Conservation (phyloP, 2,888 invertebrate genomes). For the Cheilosia scutellata region DNA sequence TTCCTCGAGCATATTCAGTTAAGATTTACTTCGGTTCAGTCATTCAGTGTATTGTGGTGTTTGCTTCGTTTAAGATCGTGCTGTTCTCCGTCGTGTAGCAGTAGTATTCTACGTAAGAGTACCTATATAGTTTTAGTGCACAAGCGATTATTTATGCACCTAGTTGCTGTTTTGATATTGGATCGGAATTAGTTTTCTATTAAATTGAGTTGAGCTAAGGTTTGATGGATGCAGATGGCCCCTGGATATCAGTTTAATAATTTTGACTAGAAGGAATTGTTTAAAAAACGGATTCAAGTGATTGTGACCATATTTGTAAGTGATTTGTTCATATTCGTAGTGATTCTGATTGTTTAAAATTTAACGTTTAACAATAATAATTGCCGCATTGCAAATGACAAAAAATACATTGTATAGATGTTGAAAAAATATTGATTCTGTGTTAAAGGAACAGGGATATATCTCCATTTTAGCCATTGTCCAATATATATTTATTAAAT, state of each 20-base stretch:
- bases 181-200: slow-evolving; percentile 38
- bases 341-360: not conserved
- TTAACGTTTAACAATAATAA: not conserved
- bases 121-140: not conserved
- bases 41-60: slow-evolving; percentile 14
- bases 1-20: slow-evolving; percentile 65
- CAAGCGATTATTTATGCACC: slow-evolving; percentile 18
- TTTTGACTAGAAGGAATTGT: slow-evolving; percentile 16
- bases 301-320: slow-evolving; percentile 31
- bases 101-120: slow-evolving; percentile 49
- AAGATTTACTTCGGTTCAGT: slow-evolving; percentile 63
- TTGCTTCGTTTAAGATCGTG: slow-evolving; percentile 64
- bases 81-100: slow-evolving; percentile 38
- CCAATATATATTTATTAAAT: too few species aligned
- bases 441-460: too few species aligned
- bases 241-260: slow-evolving; percentile 5
- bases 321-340: not conserved
- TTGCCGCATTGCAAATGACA: too few species aligned
- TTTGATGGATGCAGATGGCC: slow-evolving; percentile 33
- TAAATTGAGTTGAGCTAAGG: not conserved
- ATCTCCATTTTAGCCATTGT: too few species aligned
- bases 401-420: too few species aligned
- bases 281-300: slow-evolving; percentile 42
- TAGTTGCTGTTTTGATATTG: slow-evolving; percentile 30
- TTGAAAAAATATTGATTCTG: too few species aligned